A percentile compares a stretch with the other conserved stretches of the same genome.
Conservation (phyloP, 2,797 vertebrate species). For the Calcarius lapponicus region DNA sequence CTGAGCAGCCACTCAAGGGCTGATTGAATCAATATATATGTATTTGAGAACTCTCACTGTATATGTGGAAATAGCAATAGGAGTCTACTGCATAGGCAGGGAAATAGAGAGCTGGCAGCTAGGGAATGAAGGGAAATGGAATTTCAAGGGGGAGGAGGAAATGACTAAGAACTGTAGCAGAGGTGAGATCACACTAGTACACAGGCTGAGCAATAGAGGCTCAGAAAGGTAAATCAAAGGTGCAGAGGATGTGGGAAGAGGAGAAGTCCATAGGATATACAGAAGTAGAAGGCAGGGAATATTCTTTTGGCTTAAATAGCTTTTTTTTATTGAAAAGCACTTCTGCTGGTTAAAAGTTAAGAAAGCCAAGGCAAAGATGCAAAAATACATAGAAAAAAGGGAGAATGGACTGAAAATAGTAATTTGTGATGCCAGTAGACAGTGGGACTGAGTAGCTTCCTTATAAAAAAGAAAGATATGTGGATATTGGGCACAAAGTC, state of each 20-base stretch:
- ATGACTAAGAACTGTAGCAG: not conserved
- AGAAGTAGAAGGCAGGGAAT: not conserved
- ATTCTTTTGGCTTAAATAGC: not conserved
- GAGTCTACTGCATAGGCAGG: not conserved
- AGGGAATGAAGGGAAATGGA: not conserved
- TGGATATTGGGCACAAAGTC: not conserved
- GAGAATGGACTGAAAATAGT: not conserved
- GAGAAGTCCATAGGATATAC: not conserved
- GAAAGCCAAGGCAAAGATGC: not conserved
- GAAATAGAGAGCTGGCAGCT: not conserved
- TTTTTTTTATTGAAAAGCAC: not conserved
- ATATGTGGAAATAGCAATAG: not conserved
- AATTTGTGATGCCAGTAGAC: not conserved
- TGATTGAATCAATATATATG: not conserved
- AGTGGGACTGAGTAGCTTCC: not conserved
- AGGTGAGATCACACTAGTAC: not conserved
- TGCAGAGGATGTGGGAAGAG: not conserved
- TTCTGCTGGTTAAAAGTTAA: not conserved
- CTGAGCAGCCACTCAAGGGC: not conserved
- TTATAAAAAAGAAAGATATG: not conserved
- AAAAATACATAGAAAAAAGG: not conserved
- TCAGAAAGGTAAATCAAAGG: not conserved
- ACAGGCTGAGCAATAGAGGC: not conserved
- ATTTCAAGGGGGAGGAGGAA: constrained; percentile 14
- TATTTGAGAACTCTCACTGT: not conserved